These are phyloP conservation scores for Drosophila elegans DNA, from an alignment of 1,140 invertebrate genomes.

Conservation along the genomic window DNA sequence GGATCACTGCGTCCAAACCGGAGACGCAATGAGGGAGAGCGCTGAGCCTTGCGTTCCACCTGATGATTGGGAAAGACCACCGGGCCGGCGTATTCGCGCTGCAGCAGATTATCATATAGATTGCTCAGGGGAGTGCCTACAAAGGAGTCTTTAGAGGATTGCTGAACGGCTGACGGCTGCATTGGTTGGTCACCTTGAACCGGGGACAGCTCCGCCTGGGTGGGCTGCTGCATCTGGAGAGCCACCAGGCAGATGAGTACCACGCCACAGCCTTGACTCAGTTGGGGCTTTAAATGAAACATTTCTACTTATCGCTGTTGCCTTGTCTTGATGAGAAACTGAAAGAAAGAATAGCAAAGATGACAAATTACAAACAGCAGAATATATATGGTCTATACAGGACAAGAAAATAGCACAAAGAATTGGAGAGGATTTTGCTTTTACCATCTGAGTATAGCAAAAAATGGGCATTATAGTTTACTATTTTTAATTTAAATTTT, in stretches of 20 bases:
- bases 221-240: slow-evolving; percentile 39
- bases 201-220: slow-evolving; percentile 44
- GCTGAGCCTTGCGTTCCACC: slow-evolving; percentile 89
- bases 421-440: not conserved
- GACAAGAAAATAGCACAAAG: no score
- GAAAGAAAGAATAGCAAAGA: slow-evolving; percentile 10
- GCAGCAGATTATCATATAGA: slow-evolving; percentile 79
- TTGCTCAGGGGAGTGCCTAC: slow-evolving; percentile 63
- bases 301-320: slow-evolving; percentile 21
- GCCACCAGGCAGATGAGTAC: slow-evolving; percentile 38
- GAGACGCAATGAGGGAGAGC: slow-evolving; percentile 89
- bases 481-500: no score
- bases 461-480: no score
- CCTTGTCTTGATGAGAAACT: slow-evolving; percentile 15
- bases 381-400: not conserved
- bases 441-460: no score
- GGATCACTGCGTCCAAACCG: slow-evolving; percentile 91
- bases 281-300: slow-evolving; percentile 42
- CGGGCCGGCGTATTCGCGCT: slow-evolving; percentile 81
- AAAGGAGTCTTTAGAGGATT: not conserved
- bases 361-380: slow-evolving; percentile 2
- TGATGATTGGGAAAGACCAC: slow-evolving; percentile 86
- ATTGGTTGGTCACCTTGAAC: slow-evolving; percentile 38
- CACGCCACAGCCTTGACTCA: slow-evolving; percentile 51
- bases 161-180: not conserved